Evolutionary conservation across 2,888 invertebrate genomes (phyloP), one percentile per base, ranked within the genome.

Genomic region (Hypsopygia costalis): DNA sequence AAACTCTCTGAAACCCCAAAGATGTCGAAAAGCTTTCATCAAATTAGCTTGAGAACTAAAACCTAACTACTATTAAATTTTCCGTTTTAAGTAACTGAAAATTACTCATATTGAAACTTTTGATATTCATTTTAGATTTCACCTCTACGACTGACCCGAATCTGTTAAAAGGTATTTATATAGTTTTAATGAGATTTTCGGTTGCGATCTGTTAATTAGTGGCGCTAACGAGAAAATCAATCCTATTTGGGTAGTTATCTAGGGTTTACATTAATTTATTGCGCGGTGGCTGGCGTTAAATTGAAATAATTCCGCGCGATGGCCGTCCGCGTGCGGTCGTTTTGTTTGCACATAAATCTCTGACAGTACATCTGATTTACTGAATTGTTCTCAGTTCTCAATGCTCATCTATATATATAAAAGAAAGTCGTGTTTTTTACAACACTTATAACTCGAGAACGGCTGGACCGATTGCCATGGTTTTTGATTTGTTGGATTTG

Each of bases 321-420:
- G 67, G 69, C 53, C 59, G 64, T 47, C 63, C 60, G 64, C 58
- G 52, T 74, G 76, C 52, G 77, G 77, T 72, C 67, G 65, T 69
- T 81, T 81, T 80, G 77, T 81, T 78, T 70, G 76, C 61, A 54
- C 71, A 77, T 80, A 77, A 80, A 80, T 80, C 75, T 78, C 69
- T 46, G 46, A 52, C 53, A 72, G 75, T 74, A 72, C 74, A 68
- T 69, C 76, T 81, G 80, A 82, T 81, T 83, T 83, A 81, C 79
- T 75, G 74, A 64, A 72, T 57, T 75, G 71, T 69, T 76, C 66
- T 78, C 71, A 69, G 65, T 69, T 69, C 66, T 66, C 56, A 58
- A 3, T 25, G 58, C 11, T 31, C 31, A 12, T n/a, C 25, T 39
- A n/a, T 16, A n/a, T n/a, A n/a, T n/a, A n/a, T n/a, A n/a, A n/a